Evolutionary conservation across 2,797 vertebrate genomes (phyloP), one percentile per base, ranked within the genome.

Genomic region (Enteromius thamalakanensis): DNA sequence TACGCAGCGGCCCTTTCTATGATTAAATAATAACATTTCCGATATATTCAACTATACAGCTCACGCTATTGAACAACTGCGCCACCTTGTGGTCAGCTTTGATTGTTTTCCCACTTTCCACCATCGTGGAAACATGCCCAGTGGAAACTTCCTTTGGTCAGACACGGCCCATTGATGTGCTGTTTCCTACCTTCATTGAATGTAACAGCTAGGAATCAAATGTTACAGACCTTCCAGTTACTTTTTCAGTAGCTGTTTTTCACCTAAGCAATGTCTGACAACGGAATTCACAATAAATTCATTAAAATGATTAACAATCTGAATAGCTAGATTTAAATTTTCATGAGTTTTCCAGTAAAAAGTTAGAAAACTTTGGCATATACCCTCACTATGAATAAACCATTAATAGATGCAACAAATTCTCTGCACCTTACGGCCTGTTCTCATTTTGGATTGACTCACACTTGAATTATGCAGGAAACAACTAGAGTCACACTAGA

Each of bases 131-230:
- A 87, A 89, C 85, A 89, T 81, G 80, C 70, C 77, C 78, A 88
- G 89, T 91, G 91, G 90, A 91, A 91, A 91, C 84, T 90, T 90
- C 80, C 90, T 82, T 83, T 37, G 77, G 71, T 29, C 19, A 81
- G 83, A 60, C 75, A 6, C 45, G 62, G 85, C 84, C 70, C 29
- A 84, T 79, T 65, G 74, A 74, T 37, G 40, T 84, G 26, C 72
- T 62, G n/a, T 65, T 81, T 77, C 69, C 23, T 26, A 45, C 29
- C 15, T 42, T 71, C 40, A 60, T 4, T 40, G 42, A 84, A 74
- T 78, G 40, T 49, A 84, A 76, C 72, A 86, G 65, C 55, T 72
- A 37, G 26, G 49, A 84, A 23, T 53, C 65, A 77, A 34, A 69
- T 71, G 67, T 58, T 51, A 80, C 2, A 10, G 3, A 34, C 8